phyloP scores from a whole-genome alignment of 2,113 vertebrate species.

The Pteruthius melanotis region DNA sequence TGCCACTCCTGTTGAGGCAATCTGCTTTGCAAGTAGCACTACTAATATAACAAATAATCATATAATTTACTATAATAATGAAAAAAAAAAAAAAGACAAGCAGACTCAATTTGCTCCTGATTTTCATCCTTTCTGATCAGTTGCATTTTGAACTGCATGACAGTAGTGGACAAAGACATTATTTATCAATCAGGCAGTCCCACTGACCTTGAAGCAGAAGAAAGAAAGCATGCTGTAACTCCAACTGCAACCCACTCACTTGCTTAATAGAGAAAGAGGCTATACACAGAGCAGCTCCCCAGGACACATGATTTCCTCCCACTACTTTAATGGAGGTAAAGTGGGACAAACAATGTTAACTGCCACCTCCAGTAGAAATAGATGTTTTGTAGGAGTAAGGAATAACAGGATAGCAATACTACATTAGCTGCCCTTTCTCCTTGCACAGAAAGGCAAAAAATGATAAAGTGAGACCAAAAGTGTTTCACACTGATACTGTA shows the following conservation, averaged over 20 bases:
- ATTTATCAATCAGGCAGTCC: neutral
- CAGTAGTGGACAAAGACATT: neutral
- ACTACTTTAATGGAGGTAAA: slow-evolving; percentile 40
- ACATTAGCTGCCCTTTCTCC: neutral
- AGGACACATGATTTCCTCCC: slow-evolving; percentile 42
- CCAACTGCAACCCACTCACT: slow-evolving; percentile 13
- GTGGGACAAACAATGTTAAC: slow-evolving; percentile 47
- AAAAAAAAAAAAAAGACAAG: neutral
- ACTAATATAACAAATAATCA: neutral
- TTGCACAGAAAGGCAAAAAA: neutral
- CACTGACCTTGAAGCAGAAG: slow-evolving; percentile 37
- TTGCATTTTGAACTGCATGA: neutral
- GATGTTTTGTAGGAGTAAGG: neutral
- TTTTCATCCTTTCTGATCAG: neutral
- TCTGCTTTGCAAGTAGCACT: neutral
- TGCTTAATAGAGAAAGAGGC: neutral
- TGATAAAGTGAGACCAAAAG: neutral
- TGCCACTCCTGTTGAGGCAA: neutral
- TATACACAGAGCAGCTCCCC: neutral
- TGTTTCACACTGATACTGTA: neutral
- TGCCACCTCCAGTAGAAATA: slow-evolving; percentile 24
- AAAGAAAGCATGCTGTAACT: slow-evolving; percentile 2
- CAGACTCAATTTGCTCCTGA: neutral
- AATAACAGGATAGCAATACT: neutral
- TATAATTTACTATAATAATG: neutral